These are phyloP conservation scores for Anisognathus igniventris DNA, from an alignment of 2,797 vertebrate species.

Conservation along the genomic window DNA sequence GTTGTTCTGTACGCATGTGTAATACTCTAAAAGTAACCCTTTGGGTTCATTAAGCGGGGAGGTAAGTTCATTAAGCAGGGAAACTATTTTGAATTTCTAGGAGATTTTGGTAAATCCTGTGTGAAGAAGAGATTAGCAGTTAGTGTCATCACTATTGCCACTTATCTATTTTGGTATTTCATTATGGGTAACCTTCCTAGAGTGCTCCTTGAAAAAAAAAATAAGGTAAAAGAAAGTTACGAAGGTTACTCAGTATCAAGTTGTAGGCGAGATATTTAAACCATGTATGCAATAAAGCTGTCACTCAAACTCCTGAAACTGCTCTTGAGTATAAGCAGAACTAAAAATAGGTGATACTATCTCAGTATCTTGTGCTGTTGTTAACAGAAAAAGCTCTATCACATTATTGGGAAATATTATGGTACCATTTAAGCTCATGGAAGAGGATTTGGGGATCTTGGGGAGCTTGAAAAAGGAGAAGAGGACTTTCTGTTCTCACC, in stretches of 20 bases:
- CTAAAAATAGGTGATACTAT: background rate
- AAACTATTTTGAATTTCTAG: background rate
- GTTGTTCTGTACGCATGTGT: background rate
- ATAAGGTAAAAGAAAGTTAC: background rate
- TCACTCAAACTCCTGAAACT: background rate
- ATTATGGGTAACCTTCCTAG: background rate
- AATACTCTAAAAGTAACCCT: constrained; percentile 9
- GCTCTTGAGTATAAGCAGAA: background rate
- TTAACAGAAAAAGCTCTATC: background rate
- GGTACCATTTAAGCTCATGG: background rate
- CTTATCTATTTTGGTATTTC: background rate
- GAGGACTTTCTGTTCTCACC: background rate
- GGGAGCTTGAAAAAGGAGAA: background rate
- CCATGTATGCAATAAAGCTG: background rate
- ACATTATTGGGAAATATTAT: background rate
- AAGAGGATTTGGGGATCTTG: background rate
- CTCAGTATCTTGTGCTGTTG: background rate
- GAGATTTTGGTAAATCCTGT: background rate
- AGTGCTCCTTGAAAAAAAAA: background rate
- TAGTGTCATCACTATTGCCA: background rate
- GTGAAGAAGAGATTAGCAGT: background rate
- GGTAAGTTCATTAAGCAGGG: background rate
- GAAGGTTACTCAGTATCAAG: background rate
- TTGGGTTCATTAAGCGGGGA: background rate
- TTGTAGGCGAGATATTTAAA: background rate